Base-by-base conservation (phyloP, 1,140 invertebrate genomes). In the Bombus haemorrhoidalis region DNA sequence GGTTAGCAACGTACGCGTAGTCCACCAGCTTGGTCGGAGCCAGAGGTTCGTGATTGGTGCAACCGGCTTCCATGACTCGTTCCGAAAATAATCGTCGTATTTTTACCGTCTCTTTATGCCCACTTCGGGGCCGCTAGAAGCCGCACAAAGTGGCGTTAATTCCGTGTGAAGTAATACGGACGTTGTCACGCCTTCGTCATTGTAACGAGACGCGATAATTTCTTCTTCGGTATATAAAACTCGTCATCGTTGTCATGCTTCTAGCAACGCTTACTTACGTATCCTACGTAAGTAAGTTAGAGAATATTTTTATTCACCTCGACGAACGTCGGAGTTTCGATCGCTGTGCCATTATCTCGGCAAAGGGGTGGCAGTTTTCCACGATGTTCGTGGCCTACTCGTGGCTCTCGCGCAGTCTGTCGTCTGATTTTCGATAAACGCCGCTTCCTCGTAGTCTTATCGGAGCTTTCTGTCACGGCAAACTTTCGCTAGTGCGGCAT, bases 41-140 rank as follows among this genome's bases (percentile, higher is more conserved):
- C 43, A 73, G 68, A 77, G 41, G 64, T 76, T 39, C 69, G 59
- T 80, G 87, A 93, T 87, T 75, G 83, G 82, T 87, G 86, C 81
- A 89, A 88, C 82, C 74, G 86, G 87, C 83, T 91, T 90, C 86
- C 80, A 82, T 72, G 81, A 82, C 71, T 89, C 81, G 79, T 80
- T 93, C 93, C 92, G 73, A 93, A 94, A 94, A 94, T 94, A 93
- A 91, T 87, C 87, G 28, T 81, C 81, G 89, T 94, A 94, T 94
- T 94, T 94, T 94, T 94, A 93, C 89, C 92, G 85, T 89, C 83
- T 64, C 91, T 92, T 92, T 88, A 91, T 87, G 86, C 81, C 88
- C 86, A 91, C 90, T 92, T 92, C 34, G 85, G 69, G 47, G 64
- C n/a, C 86, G 85, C 83, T 78, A 83, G 78, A 73, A 62, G 86